Conservation (phyloP, 92 coral and sea anemone genomes). For the Montipora capitata region DNA sequence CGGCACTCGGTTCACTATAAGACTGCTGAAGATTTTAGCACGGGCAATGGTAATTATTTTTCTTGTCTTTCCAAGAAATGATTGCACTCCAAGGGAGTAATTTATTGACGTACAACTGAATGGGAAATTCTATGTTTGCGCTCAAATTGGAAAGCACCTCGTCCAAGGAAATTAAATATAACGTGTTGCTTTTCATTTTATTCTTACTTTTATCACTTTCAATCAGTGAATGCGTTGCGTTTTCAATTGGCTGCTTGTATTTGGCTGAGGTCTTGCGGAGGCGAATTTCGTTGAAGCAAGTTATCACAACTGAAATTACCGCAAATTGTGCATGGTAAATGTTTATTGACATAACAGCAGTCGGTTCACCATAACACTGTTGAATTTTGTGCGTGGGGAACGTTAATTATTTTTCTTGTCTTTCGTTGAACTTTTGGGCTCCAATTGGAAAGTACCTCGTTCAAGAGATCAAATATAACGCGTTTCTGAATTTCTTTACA, state of each 20-base stretch:
- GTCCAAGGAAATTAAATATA: not conserved
- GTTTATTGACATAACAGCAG: not conserved
- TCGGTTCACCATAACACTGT: not conserved
- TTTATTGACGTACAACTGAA: not conserved
- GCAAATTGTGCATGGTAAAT: not conserved
- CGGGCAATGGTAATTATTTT: not conserved
- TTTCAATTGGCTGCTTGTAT: no score
- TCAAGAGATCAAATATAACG: not conserved
- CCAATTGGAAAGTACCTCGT: not conserved
- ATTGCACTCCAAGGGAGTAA: not conserved
- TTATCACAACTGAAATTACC: not conserved
- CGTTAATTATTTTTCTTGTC: not conserved
- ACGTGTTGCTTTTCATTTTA: no score
- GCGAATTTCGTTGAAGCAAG: no score
- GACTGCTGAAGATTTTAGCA: not conserved
- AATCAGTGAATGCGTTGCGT: no score
- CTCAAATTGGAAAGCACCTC: not conserved
- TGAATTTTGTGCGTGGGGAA: not conserved
- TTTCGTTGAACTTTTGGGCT: not conserved
- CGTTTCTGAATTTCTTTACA: not conserved
- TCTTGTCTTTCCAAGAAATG: not conserved
- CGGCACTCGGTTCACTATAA: not conserved
- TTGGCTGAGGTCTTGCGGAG: no score
- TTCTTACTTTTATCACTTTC: no score
- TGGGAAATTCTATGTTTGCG: not conserved